phyloP scores from a whole-genome alignment of 2,113 vertebrate genomes.

The Cebus imitator region DNA sequence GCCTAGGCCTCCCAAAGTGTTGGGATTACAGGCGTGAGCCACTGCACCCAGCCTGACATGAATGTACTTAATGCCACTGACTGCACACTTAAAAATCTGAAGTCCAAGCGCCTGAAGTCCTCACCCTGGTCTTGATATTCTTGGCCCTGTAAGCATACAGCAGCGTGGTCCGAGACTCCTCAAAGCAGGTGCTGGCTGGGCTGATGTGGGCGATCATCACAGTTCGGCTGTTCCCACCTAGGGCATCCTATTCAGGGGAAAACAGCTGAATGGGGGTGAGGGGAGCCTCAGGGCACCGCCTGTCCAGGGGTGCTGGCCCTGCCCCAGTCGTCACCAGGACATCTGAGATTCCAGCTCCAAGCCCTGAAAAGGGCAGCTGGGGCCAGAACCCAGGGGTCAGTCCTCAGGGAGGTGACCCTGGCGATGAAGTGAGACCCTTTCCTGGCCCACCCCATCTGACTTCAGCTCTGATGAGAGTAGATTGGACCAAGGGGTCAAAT shows the following conservation, averaged over 20 bases:
- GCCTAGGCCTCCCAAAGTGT: no score
- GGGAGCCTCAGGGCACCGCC: accelerated
- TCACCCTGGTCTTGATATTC: conserved; percentile 81
- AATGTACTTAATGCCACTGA: neutral
- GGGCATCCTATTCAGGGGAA: conserved; percentile 69
- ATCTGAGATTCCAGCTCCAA: neutral
- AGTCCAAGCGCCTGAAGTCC: neutral
- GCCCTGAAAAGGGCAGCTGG: neutral
- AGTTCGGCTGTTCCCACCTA: conserved; percentile 82
- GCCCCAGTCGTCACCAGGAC: neutral
- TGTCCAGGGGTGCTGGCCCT: neutral
- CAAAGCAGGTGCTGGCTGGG: conserved; percentile 80
- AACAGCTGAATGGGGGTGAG: accelerated
- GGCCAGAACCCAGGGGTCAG: neutral
- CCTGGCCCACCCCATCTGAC: neutral
- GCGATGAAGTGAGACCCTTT: neutral
- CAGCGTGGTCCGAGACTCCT: conserved; percentile 81
- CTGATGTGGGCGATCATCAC: conserved; percentile 83
- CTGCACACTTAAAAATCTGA: no score
- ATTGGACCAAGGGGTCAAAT: no score
- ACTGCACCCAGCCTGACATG: no score
- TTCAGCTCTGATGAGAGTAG: neutral
- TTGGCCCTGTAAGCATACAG: conserved; percentile 78
- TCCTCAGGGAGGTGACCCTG: neutral
- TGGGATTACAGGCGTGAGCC: no score